These are phyloP conservation scores for Neodiprion pinetum DNA, from an alignment of 1,140 invertebrate species.

Conservation along the genomic window DNA sequence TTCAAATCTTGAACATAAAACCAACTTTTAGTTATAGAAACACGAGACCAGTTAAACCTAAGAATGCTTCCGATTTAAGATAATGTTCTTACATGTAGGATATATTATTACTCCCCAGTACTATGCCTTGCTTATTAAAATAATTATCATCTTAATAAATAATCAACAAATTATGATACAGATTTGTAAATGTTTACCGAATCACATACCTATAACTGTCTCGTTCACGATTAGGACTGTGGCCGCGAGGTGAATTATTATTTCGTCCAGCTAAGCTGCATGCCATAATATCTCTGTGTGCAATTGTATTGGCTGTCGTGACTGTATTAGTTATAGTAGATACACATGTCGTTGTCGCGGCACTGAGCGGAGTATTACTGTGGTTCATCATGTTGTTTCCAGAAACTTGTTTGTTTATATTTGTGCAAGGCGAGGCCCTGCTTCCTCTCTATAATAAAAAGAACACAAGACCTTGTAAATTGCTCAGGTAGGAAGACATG, in stretches of 20 bases:
- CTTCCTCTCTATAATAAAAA: constrained; percentile 51
- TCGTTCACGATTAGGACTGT: constrained; percentile 78
- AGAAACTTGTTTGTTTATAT: constrained; percentile 53
- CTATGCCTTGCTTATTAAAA: no score
- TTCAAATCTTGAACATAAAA: constrained; percentile 18
- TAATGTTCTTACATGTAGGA: no score
- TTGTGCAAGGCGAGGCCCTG: constrained; percentile 58
- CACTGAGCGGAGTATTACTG: constrained; percentile 55
- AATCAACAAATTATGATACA: no score
- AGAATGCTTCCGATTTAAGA: no score
- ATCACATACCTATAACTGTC: constrained; percentile 80
- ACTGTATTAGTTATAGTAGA: constrained; percentile 60
- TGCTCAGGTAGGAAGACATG: neutral
- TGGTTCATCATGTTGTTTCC: constrained; percentile 49
- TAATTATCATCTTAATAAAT: no score
- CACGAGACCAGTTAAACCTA: no score
- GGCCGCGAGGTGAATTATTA: constrained; percentile 74
- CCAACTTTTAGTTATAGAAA: no score
- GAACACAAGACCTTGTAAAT: constrained; percentile 12
- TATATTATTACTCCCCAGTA: no score
- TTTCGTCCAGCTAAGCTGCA: constrained; percentile 60
- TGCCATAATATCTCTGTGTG: constrained; percentile 59
- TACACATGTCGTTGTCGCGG: constrained; percentile 57
- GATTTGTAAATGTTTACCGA: neutral
- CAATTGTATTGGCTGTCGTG: constrained; percentile 60